Evolutionary conservation across 2,113 vertebrate genomes (phyloP).

Genomic region (Tichodroma muraria): DNA sequence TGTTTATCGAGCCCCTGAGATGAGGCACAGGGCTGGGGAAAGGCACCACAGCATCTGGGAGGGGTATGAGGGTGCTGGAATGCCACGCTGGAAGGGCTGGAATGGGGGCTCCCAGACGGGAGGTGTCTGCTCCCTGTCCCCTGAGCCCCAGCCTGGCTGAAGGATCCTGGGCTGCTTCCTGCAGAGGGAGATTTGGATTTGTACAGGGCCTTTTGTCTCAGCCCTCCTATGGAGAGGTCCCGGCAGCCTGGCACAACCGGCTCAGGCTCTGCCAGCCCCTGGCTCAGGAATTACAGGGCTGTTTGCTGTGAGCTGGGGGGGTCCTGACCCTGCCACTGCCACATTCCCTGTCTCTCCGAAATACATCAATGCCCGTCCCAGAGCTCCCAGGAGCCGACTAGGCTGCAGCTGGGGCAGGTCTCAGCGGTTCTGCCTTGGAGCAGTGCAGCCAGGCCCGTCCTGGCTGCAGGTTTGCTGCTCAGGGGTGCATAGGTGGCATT

Average conservation of each 20-base stretch:
- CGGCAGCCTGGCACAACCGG: rapidly evolving
- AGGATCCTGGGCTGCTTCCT: background rate
- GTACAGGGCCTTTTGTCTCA: background rate
- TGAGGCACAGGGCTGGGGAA: conserved; percentile 25
- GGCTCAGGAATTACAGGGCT: rapidly evolving
- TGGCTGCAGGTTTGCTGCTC: background rate
- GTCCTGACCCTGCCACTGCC: background rate
- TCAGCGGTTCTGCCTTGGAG: background rate
- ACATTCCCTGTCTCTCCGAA: background rate
- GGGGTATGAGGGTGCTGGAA: background rate
- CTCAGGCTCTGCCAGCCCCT: background rate
- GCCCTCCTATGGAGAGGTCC: rapidly evolving
- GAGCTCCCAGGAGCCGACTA: background rate
- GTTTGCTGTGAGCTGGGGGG: background rate
- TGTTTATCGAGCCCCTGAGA: conserved; percentile 53
- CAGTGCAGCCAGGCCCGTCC: rapidly evolving
- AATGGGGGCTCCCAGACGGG: rapidly evolving
- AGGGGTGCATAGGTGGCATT: background rate
- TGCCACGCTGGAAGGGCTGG: rapidly evolving
- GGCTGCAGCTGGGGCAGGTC: background rate
- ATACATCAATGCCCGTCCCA: rapidly evolving
- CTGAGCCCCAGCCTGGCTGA: background rate
- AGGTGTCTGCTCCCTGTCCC: background rate
- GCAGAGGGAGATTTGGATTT: background rate
- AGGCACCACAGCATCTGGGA: background rate